Evolutionary conservation across 2,113 vertebrate species (phyloP).

Genomic region (Guaruba guarouba): DNA sequence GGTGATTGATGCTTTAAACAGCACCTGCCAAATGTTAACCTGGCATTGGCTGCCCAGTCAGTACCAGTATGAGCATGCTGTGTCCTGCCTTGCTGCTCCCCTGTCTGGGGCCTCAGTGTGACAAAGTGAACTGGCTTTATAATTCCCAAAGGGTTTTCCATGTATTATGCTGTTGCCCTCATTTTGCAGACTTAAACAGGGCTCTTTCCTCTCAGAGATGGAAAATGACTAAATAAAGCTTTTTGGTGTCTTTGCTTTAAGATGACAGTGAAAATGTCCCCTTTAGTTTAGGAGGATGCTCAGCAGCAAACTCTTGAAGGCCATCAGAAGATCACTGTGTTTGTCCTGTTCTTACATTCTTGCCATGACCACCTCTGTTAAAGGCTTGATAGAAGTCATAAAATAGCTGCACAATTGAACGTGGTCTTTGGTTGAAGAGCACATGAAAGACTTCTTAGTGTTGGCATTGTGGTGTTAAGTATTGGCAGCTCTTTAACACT

Average conservation of each 20-base stretch:
- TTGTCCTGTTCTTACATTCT: not conserved
- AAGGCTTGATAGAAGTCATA: not conserved
- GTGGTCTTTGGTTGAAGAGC: not conserved
- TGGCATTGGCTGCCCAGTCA: not conserved
- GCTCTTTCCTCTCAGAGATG: not conserved
- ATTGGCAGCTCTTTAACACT: not conserved
- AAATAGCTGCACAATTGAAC: not conserved
- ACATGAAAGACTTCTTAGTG: rapidly evolving
- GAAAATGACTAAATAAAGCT: not conserved
- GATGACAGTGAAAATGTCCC: not conserved
- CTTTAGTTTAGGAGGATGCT: not conserved
- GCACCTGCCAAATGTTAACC: not conserved
- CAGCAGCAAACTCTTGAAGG: not conserved
- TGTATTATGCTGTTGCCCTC: rapidly evolving
- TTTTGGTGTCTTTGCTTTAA: not conserved
- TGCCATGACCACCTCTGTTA: rapidly evolving
- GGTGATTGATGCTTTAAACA: not conserved
- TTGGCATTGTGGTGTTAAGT: not conserved
- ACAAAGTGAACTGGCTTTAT: not conserved
- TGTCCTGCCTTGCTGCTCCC: not conserved
- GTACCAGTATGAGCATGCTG: not conserved
- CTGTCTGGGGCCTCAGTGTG: not conserved
- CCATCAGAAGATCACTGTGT: not conserved
- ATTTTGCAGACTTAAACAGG: not conserved
- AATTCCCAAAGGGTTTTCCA: not conserved